Evolutionary conservation across 2,888 invertebrate species (phyloP).

Genomic region (Eupithecia centaureata): DNA sequence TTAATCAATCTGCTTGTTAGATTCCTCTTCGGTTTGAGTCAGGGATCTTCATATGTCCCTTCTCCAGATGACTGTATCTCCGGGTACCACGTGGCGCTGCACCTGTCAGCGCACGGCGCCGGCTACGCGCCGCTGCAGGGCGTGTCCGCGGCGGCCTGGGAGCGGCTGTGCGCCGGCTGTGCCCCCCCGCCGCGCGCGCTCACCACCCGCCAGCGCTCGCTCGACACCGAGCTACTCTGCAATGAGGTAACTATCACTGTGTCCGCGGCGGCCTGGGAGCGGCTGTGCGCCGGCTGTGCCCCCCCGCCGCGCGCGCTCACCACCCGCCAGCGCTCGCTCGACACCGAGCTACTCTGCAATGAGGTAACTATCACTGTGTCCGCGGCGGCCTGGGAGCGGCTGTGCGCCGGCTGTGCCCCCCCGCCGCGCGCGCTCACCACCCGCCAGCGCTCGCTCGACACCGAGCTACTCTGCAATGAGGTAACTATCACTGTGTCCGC

Average conservation of each 20-base stretch:
- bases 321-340: slow-evolving; percentile 74
- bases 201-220: slow-evolving; percentile 72
- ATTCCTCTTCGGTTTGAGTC: no score
- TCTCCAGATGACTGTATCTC: slow-evolving; percentile 85
- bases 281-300: slow-evolving; percentile 49
- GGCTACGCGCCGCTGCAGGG: slow-evolving; percentile 87
- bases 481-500: slow-evolving; percentile 57
- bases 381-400: slow-evolving; percentile 71
- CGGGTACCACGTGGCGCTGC: slow-evolving; percentile 89
- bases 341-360: slow-evolving; percentile 78
- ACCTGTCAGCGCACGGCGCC: slow-evolving; percentile 88
- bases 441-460: slow-evolving; percentile 76
- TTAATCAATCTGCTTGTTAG: neutral
- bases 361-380: slow-evolving; percentile 59
- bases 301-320: slow-evolving; percentile 62
- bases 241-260: slow-evolving; percentile 57
- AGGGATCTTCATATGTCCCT: neutral
- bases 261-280: slow-evolving; percentile 76
- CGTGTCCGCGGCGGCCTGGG: slow-evolving; percentile 80
- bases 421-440: slow-evolving; percentile 67
- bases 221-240: slow-evolving; percentile 78
- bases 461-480: slow-evolving; percentile 78
- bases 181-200: slow-evolving; percentile 58
- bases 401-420: slow-evolving; percentile 44
- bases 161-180: slow-evolving; percentile 54